Percentiles rank a stretch among this genome's conserved stretches.
Conservation (phyloP, 1,140 invertebrate species). For the Tetranychus cinnabarinus region DNA sequence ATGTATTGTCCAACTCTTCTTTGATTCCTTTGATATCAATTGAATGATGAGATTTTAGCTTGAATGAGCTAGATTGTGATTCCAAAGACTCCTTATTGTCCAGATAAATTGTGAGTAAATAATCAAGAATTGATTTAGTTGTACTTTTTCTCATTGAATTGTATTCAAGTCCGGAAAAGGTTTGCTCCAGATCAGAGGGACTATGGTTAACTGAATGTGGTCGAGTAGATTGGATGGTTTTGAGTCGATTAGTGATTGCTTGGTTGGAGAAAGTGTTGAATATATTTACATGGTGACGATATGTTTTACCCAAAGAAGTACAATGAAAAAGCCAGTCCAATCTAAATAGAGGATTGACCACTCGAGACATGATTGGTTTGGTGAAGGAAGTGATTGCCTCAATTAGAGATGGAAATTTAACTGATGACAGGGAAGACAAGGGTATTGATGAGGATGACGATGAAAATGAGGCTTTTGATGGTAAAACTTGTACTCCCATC, state of each 20-base stretch:
- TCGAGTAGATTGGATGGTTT: not conserved
- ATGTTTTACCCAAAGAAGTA: not conserved
- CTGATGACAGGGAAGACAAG: not conserved
- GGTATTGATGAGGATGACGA: not conserved
- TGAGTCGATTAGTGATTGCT: not conserved
- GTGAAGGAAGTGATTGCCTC: too few relatives aligned
- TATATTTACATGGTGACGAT: not conserved
- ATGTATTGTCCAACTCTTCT: constrained; percentile 21
- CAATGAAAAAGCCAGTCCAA: not conserved
- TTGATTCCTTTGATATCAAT: not conserved
- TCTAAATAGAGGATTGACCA: too few relatives aligned
- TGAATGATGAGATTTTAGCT: not conserved
- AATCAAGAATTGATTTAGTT: not conserved
- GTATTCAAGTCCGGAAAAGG: not conserved
- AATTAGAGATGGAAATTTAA: not conserved
- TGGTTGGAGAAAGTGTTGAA: not conserved
- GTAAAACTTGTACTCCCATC: constrained; percentile 40
- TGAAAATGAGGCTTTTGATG: not conserved
- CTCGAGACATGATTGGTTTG: too few relatives aligned
- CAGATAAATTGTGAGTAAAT: not conserved
- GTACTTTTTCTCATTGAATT: not conserved
- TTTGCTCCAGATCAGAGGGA: not conserved
- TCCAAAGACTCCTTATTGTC: not conserved
- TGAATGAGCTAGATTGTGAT: not conserved
- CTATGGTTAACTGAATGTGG: not conserved